Conservation (phyloP, 2,797 vertebrate genomes). For the Sebastes glaucus region DNA sequence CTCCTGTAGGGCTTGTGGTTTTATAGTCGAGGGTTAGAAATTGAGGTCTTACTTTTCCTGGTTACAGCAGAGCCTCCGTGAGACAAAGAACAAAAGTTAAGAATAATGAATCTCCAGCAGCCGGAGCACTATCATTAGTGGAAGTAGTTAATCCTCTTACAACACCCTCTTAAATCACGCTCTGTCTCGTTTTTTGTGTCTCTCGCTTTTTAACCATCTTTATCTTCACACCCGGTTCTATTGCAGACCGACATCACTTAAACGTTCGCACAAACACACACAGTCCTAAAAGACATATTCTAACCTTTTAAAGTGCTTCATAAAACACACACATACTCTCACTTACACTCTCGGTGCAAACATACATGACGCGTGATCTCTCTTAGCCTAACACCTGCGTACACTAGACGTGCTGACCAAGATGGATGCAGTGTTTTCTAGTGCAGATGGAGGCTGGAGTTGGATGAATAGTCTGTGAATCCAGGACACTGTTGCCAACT, state of each 20-base stretch:
- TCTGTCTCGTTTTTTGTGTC: neutral
- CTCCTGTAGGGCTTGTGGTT: neutral
- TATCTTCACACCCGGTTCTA: neutral
- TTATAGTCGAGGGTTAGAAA: neutral
- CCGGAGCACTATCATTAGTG: conserved; percentile 26
- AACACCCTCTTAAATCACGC: conserved; percentile 43
- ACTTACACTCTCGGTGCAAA: neutral
- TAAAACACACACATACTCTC: neutral
- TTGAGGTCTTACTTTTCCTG: conserved; percentile 6
- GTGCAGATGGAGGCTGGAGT: neutral
- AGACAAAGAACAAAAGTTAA: conserved; percentile 23
- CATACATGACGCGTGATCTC: neutral
- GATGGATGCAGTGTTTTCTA: conserved; percentile 14
- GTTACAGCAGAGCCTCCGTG: neutral
- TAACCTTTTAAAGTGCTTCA: neutral
- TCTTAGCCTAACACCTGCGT: neutral
- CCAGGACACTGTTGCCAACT: conserved; percentile 29
- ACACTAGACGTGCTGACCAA: neutral
- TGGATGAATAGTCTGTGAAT: conserved; percentile 35
- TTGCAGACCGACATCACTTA: neutral
- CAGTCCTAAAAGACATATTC: neutral
- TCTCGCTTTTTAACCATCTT: neutral
- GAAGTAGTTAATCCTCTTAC: conserved; percentile 41
- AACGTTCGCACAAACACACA: conserved; percentile 1
- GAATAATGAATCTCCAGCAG: conserved; percentile 37